Percentiles rank a stretch among this genome's conserved stretches.
These are phyloP conservation scores for Microcebus jonahi DNA, from an alignment of 2,113 vertebrate species.

Conservation along the genomic window DNA sequence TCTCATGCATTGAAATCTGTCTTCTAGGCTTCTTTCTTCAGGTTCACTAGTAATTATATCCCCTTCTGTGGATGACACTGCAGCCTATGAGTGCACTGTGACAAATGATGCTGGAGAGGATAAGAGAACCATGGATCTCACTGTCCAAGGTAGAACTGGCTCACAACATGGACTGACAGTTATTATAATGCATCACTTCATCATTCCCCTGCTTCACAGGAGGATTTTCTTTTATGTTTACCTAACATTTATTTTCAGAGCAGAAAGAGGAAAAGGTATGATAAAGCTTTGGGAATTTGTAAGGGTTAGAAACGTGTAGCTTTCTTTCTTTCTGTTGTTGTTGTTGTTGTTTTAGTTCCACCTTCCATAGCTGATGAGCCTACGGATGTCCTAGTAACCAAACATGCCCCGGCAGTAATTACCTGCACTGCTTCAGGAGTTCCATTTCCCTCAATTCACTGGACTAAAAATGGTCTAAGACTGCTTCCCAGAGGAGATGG, in stretches of 20 bases:
- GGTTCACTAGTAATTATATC: conserved; percentile 96
- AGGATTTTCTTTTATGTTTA: background rate
- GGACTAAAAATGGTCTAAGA: conserved; percentile 93
- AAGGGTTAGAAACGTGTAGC: background rate
- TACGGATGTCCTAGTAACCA: conserved; percentile 91
- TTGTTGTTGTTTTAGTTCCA: conserved; percentile 88
- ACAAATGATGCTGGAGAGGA: conserved; percentile 93
- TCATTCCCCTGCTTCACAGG: too few relatives aligned
- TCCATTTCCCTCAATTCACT: conserved; percentile 91
- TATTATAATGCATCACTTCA: background rate
- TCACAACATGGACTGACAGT: background rate
- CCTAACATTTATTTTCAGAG: background rate
- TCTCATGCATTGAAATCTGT: conserved; percentile 55
- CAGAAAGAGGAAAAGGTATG: background rate
- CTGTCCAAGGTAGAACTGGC: conserved; percentile 90
- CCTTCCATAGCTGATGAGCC: conserved; percentile 96
- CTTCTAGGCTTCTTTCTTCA: conserved; percentile 92
- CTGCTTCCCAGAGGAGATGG: conserved; percentile 88
- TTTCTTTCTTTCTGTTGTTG: background rate
- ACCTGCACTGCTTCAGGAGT: conserved; percentile 93
- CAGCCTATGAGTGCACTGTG: conserved; percentile 91
- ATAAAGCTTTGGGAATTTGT: background rate
- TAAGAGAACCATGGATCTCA: conserved; percentile 87
- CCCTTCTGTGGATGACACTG: conserved; percentile 95
- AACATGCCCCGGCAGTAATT: conserved; percentile 90